phyloP scores from a whole-genome alignment of 2,113 vertebrate genomes.

The Bagarius yarrelli region DNA sequence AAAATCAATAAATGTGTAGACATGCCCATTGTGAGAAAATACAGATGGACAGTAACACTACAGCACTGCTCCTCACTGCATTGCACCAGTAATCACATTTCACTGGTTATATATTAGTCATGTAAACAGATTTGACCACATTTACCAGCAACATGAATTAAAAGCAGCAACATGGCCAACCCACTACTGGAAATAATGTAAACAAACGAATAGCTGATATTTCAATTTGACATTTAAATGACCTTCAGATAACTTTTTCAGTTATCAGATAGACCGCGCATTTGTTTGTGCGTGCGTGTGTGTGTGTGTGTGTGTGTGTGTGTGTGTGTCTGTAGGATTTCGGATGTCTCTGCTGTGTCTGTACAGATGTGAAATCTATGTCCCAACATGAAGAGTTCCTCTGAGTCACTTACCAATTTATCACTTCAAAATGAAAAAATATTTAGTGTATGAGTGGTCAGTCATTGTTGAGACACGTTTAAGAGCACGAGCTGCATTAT shows the following conservation, averaged over 20 bases:
- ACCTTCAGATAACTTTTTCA: not conserved
- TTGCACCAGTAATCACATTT: not conserved
- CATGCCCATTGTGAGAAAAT: not conserved
- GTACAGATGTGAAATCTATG: slow-evolving; percentile 52
- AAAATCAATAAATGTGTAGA: not conserved
- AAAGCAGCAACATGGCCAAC: not conserved
- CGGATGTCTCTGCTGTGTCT: slow-evolving; percentile 3
- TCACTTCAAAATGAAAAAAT: slow-evolving; percentile 45
- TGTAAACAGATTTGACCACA: not conserved
- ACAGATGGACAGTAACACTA: not conserved
- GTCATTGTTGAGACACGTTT: not conserved
- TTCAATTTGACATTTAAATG: not conserved
- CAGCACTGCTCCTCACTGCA: not conserved
- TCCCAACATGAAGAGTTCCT: slow-evolving; percentile 60
- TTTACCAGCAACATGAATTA: not conserved
- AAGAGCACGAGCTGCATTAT: not conserved
- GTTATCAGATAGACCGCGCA: not conserved
- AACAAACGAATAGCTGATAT: not conserved
- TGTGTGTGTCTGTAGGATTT: slow-evolving; percentile 4
- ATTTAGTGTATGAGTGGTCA: not conserved
- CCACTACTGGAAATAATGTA: not conserved
- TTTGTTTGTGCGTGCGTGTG: not conserved
- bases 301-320: slow-evolving; percentile 10
- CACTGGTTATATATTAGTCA: not conserved
- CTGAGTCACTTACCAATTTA: slow-evolving; percentile 68